Percentiles rank a stretch among this genome's conserved stretches.
These are phyloP conservation scores for Malachius bipustulatus DNA, from an alignment of 2,888 invertebrate genomes.

Conservation along the genomic window DNA sequence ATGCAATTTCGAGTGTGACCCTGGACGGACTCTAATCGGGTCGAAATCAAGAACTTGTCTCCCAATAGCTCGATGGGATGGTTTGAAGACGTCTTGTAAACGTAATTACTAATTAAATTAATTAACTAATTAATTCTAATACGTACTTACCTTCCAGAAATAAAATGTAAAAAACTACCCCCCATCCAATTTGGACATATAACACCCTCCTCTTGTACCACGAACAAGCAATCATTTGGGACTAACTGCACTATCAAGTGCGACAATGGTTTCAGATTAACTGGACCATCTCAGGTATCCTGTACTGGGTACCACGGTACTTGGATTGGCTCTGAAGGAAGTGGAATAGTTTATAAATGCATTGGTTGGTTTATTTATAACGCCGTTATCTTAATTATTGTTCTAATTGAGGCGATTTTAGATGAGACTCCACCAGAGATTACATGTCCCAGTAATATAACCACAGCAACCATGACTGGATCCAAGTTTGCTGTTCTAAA, in stretches of 20 bases:
- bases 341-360: too few relatives aligned
- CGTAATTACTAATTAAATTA: slow-evolving; percentile 36
- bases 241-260: slow-evolving; percentile 48
- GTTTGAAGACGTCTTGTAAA: slow-evolving; percentile 51
- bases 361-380: too few relatives aligned
- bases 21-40: slow-evolving; percentile 51
- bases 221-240: slow-evolving; percentile 44
- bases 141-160: slow-evolving; percentile 26
- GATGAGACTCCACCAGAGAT: slow-evolving; percentile 48
- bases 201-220: slow-evolving; percentile 42
- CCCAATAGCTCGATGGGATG: slow-evolving; percentile 57
- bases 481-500: slow-evolving; percentile 41
- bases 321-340: slow-evolving; percentile 38
- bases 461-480: slow-evolving; percentile 36
- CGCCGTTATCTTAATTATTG: too few relatives aligned
- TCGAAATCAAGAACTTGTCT: slow-evolving; percentile 52
- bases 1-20: slow-evolving; percentile 50
- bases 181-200: slow-evolving; percentile 42
- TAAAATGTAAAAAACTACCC: slow-evolving; percentile 35
- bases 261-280: slow-evolving; percentile 44
- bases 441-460: slow-evolving; percentile 44
- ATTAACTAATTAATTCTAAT: not conserved
- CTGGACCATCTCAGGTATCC: slow-evolving; percentile 41
- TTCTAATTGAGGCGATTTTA: too few relatives aligned
- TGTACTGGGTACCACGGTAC: slow-evolving; percentile 46